Percentiles rank a stretch among this genome's conserved stretches.
Evolutionary conservation across 1,140 invertebrate species (phyloP).

Genomic region (Probaryconus sp.): DNA sequence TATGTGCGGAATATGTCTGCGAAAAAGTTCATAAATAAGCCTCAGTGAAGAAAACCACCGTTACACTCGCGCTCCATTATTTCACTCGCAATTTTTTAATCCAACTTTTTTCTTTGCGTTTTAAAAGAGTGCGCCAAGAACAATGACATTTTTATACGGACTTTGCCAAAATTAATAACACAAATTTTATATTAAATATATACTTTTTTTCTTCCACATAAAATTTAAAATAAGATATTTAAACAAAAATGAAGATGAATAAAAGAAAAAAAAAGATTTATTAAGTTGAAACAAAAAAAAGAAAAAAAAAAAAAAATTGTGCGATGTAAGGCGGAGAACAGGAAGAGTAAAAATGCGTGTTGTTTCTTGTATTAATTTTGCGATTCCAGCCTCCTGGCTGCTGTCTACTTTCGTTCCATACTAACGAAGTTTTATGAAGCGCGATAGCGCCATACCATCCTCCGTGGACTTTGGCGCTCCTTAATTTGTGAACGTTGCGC

Average conservation of each 20-base stretch:
- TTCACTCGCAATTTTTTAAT: slow-evolving; percentile 41
- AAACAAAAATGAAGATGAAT: too few relatives aligned
- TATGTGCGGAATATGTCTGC: slow-evolving; percentile 56
- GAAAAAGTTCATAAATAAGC: slow-evolving; percentile 57
- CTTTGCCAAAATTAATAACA: too few relatives aligned
- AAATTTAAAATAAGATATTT: too few relatives aligned
- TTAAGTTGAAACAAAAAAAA: too few relatives aligned
- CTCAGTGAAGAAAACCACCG: slow-evolving; percentile 53
- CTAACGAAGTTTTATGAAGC: slow-evolving; percentile 78
- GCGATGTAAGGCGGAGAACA: slow-evolving; percentile 8
- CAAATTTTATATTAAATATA: too few relatives aligned
- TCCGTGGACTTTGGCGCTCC: slow-evolving; percentile 75
- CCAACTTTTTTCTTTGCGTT: slow-evolving; percentile 20
- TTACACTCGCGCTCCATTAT: slow-evolving; percentile 40
- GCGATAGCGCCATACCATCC: slow-evolving; percentile 72
- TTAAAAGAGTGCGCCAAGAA: too few relatives aligned
- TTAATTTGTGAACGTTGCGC: slow-evolving; percentile 75
- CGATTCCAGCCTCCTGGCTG: slow-evolving; percentile 27
- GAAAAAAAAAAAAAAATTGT: too few relatives aligned
- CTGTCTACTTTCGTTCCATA: slow-evolving; percentile 67
- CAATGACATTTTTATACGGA: too few relatives aligned
- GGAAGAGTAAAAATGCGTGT: slow-evolving; percentile 20
- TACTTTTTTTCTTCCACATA: too few relatives aligned
- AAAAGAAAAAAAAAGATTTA: too few relatives aligned
- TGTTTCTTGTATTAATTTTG: slow-evolving; percentile 54